Conservation (phyloP, 37 sponge, comb jelly and placozoan genomes). For the Axinella damicornis region DNA sequence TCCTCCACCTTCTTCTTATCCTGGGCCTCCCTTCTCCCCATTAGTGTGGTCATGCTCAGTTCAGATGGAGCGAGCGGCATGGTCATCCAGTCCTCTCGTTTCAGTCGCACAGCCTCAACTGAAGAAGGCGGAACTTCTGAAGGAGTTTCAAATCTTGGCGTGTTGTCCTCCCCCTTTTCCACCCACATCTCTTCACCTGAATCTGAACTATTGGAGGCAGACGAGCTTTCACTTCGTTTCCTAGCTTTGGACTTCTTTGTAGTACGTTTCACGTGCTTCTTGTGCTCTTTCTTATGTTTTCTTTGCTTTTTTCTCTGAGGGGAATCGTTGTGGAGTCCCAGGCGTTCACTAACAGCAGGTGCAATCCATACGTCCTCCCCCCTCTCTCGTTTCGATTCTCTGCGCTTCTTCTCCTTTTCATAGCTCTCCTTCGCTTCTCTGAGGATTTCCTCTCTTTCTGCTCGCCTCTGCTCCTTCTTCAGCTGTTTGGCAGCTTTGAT, state of each 20-base stretch:
- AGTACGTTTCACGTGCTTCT: conserved; percentile 5
- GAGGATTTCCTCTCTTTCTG: conserved; percentile 27
- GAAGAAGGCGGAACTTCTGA: too few species aligned
- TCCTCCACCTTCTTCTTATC: conserved; percentile 9
- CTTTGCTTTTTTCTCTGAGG: conserved; percentile 12
- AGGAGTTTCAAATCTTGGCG: background rate
- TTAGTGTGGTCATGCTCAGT: background rate
- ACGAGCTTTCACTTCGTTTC: too few species aligned
- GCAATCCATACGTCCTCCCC: conserved; percentile 69
- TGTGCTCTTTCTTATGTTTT: conserved; percentile 46
- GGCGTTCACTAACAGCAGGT: conserved; percentile 21
- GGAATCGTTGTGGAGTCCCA: background rate
- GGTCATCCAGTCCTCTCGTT: conserved; percentile 62
- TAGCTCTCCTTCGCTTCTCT: conserved; percentile 54
- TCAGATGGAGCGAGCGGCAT: conserved; percentile 30
- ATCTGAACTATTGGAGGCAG: background rate
- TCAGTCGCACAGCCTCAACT: background rate
- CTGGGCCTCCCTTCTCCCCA: conserved; percentile 4
- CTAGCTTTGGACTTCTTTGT: conserved; percentile 19
- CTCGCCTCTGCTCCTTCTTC: conserved; percentile 36
- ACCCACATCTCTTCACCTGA: conserved; percentile 46
- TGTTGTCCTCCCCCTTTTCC: background rate
- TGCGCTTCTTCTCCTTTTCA: conserved; percentile 21
- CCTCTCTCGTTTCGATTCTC: conserved; percentile 33
- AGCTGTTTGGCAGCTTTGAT: conserved; percentile 26